Base-by-base conservation (phyloP, 2,113 vertebrate species). In the Lota lota region DNA sequence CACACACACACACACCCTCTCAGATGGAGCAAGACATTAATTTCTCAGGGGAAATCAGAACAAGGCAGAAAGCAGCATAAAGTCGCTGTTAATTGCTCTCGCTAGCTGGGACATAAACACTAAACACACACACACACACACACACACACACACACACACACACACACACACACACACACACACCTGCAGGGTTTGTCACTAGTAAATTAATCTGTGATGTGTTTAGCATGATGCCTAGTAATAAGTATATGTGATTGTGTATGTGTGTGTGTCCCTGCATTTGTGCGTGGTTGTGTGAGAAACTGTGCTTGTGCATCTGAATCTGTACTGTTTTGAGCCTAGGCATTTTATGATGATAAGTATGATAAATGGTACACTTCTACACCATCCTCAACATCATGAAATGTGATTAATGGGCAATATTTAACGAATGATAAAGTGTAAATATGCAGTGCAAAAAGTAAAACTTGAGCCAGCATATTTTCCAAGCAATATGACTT, bases 21-120 rank as follows among this genome's bases (percentile, higher is more conserved):
- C 73, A 85, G 75, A 84, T 72, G 80, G 74, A 83, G 79, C 71
- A 76, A 64, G 77, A 73, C 65, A 47, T 24, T 79, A 77, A 90
- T 84, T 85, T 89, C 91, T 89, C 87, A 24, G 54, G 88, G 91
- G 91, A 93, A 92, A 92, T 91, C 85, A 91, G 80, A 61, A 22
- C 75, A 63, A 84, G 75, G 77, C 81, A 76, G 77, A 88, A 67
- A 80, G 79, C 80, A 86, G 87, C 76, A 74, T 82, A 81, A 87
- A 88, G 83, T 78, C 70, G 64, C 22, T 54, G 68, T 84, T 92
- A 90, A 92, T 90, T 90, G 86, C 79, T 57, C 74, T 51, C 70
- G 54, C 68, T 78, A 50, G 66, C 81, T 70, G 69, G 61, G 66
- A 78, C 71, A 78, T 50, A 28, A n/a, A 64, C 63, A 20, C 28